Conservation (phyloP, 1,140 invertebrate species). For the Epicauta chinensis region DNA sequence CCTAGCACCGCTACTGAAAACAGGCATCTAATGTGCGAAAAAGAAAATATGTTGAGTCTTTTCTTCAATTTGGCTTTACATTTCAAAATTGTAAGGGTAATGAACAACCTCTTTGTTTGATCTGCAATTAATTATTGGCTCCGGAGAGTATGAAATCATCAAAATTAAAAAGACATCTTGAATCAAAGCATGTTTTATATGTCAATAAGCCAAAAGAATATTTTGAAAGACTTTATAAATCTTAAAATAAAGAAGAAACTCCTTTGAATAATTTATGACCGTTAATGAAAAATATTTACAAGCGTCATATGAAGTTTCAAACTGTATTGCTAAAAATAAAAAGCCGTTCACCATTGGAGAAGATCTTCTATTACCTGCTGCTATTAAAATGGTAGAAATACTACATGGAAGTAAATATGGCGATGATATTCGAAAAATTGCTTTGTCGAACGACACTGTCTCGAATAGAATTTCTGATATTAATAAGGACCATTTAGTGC, state of each 20-base stretch:
- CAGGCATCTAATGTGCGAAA: too few species aligned
- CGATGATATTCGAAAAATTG: slow-evolving; percentile 20
- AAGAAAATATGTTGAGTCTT: not conserved
- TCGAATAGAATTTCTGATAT: slow-evolving; percentile 17
- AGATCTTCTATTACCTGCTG: too few species aligned
- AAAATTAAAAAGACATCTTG: slow-evolving; percentile 28
- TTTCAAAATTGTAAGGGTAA: not conserved
- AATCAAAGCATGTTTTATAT: slow-evolving; percentile 27
- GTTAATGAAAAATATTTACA: not conserved
- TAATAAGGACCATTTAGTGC: slow-evolving; percentile 12
- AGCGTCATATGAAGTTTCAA: not conserved
- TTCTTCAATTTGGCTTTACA: not conserved
- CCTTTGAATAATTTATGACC: slow-evolving; percentile 1
- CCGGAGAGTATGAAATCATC: slow-evolving; percentile 32
- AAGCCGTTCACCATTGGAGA: too few species aligned
- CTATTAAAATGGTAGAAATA: slow-evolving; percentile 17
- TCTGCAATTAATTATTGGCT: slow-evolving; percentile 29
- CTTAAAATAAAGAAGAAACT: not conserved
- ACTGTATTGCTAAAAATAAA: not conserved
- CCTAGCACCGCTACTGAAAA: too few species aligned
- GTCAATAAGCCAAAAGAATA: slow-evolving; percentile 29
- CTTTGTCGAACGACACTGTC: slow-evolving; percentile 19
- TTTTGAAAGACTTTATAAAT: slow-evolving; percentile 30
- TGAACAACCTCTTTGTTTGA: slow-evolving; percentile 19
- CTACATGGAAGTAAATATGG: slow-evolving; percentile 18